Evolutionary conservation across 2,888 invertebrate species (phyloP), one percentile per base, ranked within the genome.

Genomic region (Sturmia bella): DNA sequence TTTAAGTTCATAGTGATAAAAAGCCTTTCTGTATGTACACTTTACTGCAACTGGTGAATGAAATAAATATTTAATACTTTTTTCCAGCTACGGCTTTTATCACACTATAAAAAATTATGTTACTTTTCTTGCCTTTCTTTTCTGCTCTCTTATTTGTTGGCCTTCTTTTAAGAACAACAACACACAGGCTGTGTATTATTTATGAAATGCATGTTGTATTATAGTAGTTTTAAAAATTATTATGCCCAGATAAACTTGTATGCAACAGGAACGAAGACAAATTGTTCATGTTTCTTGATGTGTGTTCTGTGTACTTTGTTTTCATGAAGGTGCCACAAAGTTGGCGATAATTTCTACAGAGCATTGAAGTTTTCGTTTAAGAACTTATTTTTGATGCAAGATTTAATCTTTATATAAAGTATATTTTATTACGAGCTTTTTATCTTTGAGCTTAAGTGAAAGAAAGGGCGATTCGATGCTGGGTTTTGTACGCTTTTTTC

Each of bases 171-270:
- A 24, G 37, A 24, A 74, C 43, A 54, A 56, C 41, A n/a, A n/a
- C n/a, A n/a, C n/a, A n/a, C n/a, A 63, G 61, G 41, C 48, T 24
- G 66, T 81, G 61, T 77, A 64, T 69, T 81, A 81, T 77, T 77
- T 81, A 81, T 77, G 81, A 27, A 77, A 77, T 73, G 68, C 56
- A 76, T 12, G 63, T 56, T 54, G 73, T 32, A 73, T n/a, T 37
- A 66, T 54, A 27, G 43, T 64, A 21, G 56, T 57, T 73, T 76
- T 41, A 41, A 37, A 15, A 73, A 69, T 69, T 73, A 77, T 77
- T 69, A 73, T 37, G 68, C 37, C 43, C 32, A 76, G 76, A 72
- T 76, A 77, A 73, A 68, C 66, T 61, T 61, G 54, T 32, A 66
- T 39, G 32, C 37, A 77, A 70, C 56, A 63, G 54, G 39, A 63